phyloP scores from a whole-genome alignment of 2,888 invertebrate genomes.

The Dendrolimus pini region DNA sequence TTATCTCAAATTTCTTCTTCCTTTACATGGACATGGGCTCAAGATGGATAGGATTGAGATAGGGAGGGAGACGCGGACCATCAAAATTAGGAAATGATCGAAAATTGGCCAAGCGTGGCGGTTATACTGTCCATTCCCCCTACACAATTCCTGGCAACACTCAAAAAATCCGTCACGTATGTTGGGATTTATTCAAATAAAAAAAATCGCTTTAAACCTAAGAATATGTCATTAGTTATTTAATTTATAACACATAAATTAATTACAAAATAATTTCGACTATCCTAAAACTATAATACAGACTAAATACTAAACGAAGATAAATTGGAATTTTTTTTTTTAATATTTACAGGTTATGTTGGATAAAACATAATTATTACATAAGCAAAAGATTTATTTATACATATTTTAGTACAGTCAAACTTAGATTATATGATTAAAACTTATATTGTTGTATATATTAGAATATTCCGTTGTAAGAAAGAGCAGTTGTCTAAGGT shows the following conservation, averaged over 20 bases:
- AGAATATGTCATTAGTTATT: neutral
- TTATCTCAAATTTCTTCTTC: too few relatives aligned
- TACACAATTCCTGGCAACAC: too few relatives aligned
- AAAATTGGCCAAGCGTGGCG: too few relatives aligned
- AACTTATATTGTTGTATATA: too few relatives aligned
- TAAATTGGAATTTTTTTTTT: constrained; percentile 64
- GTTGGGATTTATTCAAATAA: neutral
- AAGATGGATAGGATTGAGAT: too few relatives aligned
- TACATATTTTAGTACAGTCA: constrained; percentile 4
- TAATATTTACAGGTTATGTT: constrained; percentile 53
- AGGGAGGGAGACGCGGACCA: too few relatives aligned
- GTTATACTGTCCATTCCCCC: too few relatives aligned
- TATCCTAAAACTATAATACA: constrained; percentile 67
- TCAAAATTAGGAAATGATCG: too few relatives aligned
- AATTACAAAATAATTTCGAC: constrained; percentile 48
- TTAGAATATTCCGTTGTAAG: too few relatives aligned
- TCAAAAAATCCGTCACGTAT: neutral
- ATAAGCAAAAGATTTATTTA: constrained; percentile 35
- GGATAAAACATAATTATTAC: constrained; percentile 35
- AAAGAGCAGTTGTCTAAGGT: too few relatives aligned
- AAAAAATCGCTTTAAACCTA: neutral
- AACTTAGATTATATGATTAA: neutral
- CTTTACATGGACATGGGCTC: too few relatives aligned
- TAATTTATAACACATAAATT: constrained; percentile 37
- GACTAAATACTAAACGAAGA: constrained; percentile 58